Base-by-base conservation (phyloP, 2,113 vertebrate species). In the Bubo blakistoni region DNA sequence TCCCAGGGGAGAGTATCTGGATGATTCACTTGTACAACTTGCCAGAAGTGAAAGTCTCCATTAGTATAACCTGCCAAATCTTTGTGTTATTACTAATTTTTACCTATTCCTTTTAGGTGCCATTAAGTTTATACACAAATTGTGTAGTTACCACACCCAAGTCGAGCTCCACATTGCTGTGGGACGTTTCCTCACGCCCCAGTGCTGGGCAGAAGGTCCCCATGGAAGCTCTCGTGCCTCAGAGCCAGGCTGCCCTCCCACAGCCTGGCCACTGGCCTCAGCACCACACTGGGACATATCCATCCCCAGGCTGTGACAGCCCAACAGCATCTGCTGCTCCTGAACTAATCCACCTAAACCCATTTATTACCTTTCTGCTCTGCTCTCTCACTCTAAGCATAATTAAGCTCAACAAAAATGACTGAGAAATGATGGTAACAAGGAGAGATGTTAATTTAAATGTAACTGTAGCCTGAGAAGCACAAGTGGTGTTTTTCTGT, bases 281-380 rank as follows among this genome's bases (percentile, higher is more conserved):
- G 26, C 27, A 24, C 26, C 7, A 3, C 1, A 3, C 34, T 6
- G 2, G 16, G 18, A 63, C 21, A 30, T 16, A 4, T 1, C 20
- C 25, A 11, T 15, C 25, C 24, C 27, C 20, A 5, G 59, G 24
- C 10, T 47, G 46, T 17, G 7, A 8, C 9, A 13, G 7, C 26
- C n/a, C 42, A 46, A 30, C 17, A 73, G 36, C n/a, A 49, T 42
- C 22, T 51, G 20, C 34, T 62, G 36, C 14, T n/a, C 40, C 52
- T 66, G 14, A 69, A 34, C 42, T 77, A 32, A 73, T 22, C 25
- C 59, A 67, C 34, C 26, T 42, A 10, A 24, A 25, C 19, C 34
- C 18, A 29, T 7, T 71, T 40, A 32, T 2, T 52, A 51, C 34
- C 27, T 4, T 38, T 57, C 58, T 63, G 40, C 40, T 82, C 55